Evolutionary conservation across 2,113 vertebrate genomes (phyloP).

Genomic region (Cichladusa arquata): DNA sequence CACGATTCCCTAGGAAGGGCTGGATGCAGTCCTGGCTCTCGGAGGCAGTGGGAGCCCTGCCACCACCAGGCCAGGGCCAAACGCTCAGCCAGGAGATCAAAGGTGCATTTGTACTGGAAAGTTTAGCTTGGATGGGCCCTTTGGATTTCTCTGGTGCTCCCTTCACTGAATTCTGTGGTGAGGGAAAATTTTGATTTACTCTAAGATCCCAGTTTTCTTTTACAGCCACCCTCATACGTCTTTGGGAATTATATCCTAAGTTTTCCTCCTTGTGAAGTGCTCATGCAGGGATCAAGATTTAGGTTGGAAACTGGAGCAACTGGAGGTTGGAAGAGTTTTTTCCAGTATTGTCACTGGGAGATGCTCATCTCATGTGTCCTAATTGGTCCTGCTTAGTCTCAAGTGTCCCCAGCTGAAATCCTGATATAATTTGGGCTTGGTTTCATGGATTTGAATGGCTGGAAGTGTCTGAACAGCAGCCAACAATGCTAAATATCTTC

Average conservation of each 20-base stretch:
- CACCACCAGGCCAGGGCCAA: background rate
- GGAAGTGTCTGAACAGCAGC: slow-evolving; percentile 27
- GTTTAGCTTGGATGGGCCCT: background rate
- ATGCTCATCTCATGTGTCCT: background rate
- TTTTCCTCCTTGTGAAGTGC: background rate
- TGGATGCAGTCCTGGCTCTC: slow-evolving; percentile 3
- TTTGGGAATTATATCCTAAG: background rate
- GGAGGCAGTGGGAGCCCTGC: background rate
- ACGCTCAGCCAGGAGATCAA: background rate
- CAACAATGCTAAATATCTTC: slow-evolving; percentile 11
- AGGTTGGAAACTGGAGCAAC: background rate
- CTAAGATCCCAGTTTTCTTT: background rate
- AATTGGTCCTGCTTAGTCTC: background rate
- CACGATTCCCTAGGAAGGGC: background rate
- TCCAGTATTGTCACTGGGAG: background rate
- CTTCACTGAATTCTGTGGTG: background rate
- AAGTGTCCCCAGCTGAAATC: background rate
- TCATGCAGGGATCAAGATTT: background rate
- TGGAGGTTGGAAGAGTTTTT: background rate
- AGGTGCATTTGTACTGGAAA: slow-evolving; percentile 16
- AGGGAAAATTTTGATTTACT: background rate
- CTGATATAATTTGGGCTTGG: slow-evolving; percentile 5
- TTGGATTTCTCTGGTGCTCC: background rate
- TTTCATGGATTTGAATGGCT: slow-evolving; percentile 1
- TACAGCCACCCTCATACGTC: background rate